Base-by-base conservation (phyloP, 92 coral and sea anemone species). In the Chrysogorgia sp. region DNA sequence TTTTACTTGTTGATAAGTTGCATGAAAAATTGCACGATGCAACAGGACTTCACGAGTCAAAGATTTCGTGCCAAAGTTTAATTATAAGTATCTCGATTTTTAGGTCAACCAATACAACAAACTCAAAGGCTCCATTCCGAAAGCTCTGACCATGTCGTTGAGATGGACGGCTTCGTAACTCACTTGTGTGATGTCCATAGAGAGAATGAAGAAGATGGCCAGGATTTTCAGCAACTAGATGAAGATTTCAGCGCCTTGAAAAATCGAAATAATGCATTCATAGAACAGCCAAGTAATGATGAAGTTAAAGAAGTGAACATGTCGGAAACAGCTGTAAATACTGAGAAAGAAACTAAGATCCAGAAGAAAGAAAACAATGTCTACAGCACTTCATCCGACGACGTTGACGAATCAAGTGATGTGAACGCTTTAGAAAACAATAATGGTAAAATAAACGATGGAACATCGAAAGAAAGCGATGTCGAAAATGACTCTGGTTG, bases 401-500 rank as follows among this genome's bases (percentile, higher is more conserved):
- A 37, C 12, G 12, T 37, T 37, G 6, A 5, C 12, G 43, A 37
- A 37, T n/a, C 43, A 37, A 37, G 43, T 37, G 43, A 37, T 6
- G 10, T 15, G n/a, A n/a, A 47, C 53, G 53, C 7, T 4, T 5
- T 12, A 37, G 12, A 37, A 37, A 37, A 37, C 12, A 37, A 37
- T 12, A 12, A 37, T 37, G 43, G 43, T 4, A 37, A 37, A n/a
- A n/a, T n/a, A 2, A 31, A 23, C 34, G 3, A 4, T 3, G 3
- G 23, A 3, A 57, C 8, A 1, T 53, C 65, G 7, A 72, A 72
- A 26, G 79, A 72, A 56, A 72, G 65, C 22, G 79, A 72, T 28
- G 79, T 72, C 55, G 79, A 57, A 57, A 57, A 57, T 57, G 63
- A 72, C 26, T 72, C 79, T 0, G 79, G 79, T 3, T 72, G 63